Percentiles rank a stretch among this genome's conserved stretches.
Conservation (phyloP, 2,113 vertebrate genomes). For the Buteo buteo region DNA sequence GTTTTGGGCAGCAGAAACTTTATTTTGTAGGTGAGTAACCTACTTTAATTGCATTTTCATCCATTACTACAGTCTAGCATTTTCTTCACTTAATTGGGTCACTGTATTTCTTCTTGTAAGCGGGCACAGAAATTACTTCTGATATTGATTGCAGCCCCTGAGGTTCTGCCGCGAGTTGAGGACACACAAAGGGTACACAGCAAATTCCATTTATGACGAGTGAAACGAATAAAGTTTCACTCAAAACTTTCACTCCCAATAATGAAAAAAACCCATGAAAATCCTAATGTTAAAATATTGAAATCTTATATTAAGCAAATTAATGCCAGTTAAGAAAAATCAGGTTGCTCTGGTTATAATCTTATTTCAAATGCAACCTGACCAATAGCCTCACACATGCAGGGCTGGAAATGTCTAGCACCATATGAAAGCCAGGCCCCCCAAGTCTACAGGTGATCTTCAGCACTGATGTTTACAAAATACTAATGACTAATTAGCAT, state of each 20-base stretch:
- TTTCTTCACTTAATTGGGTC: slow-evolving; percentile 55
- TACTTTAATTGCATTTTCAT: slow-evolving; percentile 48
- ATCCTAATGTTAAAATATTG: not conserved
- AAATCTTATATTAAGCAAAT: not conserved
- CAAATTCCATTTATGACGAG: not conserved
- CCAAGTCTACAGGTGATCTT: not conserved
- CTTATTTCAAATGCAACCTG: not conserved
- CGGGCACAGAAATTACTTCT: slow-evolving; percentile 38
- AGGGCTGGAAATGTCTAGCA: not conserved
- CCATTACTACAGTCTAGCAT: not conserved
- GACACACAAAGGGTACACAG: not conserved
- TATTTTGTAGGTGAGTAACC: slow-evolving; percentile 53
- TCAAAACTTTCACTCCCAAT: not conserved
- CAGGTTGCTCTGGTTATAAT: not conserved
- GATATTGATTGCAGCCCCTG: slow-evolving; percentile 34
- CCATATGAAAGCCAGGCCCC: not conserved
- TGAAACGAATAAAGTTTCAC: not conserved
- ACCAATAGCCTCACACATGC: not conserved
- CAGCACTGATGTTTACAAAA: not conserved
- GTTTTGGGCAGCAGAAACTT: slow-evolving; percentile 28
- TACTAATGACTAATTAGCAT: not conserved
- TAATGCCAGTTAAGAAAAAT: not conserved
- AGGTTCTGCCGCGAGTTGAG: slow-evolving; percentile 7
- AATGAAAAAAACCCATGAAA: not conserved
- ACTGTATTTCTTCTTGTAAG: slow-evolving; percentile 21